Conservation (phyloP, 1,140 invertebrate species). For the Megalonaias nervosa region DNA sequence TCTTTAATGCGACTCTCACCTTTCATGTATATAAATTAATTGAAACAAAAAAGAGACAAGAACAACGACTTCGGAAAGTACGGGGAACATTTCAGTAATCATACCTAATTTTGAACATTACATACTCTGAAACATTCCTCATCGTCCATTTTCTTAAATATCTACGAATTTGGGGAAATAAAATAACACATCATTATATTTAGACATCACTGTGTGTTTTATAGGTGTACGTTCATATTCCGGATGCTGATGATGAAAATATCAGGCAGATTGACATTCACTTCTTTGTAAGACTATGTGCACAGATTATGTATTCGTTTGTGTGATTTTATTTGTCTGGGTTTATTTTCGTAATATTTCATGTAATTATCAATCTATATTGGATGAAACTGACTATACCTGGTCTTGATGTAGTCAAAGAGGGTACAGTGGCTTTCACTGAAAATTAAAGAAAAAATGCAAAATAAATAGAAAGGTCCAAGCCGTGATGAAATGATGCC, state of each 20-base stretch:
- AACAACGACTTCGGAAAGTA: not conserved
- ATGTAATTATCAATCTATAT: not conserved
- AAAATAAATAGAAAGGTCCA: not conserved
- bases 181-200: no score
- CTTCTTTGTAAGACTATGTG: no score
- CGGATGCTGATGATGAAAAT: no score
- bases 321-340: not conserved
- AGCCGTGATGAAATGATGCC: not conserved
- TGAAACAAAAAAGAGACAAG: slow-evolving; percentile 1
- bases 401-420: slow-evolving; percentile 19
- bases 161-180: no score
- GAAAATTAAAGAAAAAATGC: slow-evolving; percentile 4
- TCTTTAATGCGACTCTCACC: not conserved
- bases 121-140: no score
- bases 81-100: not conserved
- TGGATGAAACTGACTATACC: slow-evolving; percentile 7
- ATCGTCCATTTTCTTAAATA: no score
- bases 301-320: no score
- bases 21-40: not conserved
- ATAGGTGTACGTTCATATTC: no score
- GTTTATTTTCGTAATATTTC: not conserved
- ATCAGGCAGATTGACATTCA: no score
- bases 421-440: slow-evolving; percentile 27
- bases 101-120: no score
- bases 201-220: no score